phyloP scores from a whole-genome alignment of 2,888 invertebrate species.

The Cabera pusaria region DNA sequence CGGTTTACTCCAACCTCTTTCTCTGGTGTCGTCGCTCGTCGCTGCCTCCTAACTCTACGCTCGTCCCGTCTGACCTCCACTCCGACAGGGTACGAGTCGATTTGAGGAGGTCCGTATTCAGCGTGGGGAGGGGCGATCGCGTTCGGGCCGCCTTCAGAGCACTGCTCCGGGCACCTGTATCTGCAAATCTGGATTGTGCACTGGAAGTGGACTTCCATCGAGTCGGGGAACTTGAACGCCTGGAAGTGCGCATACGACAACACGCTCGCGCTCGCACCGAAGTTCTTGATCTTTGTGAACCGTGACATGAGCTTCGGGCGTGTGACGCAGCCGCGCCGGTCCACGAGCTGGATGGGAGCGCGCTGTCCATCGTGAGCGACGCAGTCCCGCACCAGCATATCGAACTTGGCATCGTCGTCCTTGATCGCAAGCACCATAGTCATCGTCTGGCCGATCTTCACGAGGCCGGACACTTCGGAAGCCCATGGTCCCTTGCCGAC shows the following conservation, averaged over 20 bases:
- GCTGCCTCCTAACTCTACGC: conserved; percentile 86
- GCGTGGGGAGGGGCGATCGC: conserved; percentile 81
- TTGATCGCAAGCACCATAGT: conserved; percentile 98
- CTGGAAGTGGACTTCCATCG: conserved; percentile 98
- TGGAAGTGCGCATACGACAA: conserved; percentile 96
- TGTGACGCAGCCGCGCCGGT: conserved; percentile 96
- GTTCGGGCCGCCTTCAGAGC: conserved; percentile 85
- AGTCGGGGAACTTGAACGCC: conserved; percentile 97
- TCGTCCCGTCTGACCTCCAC: conserved; percentile 89
- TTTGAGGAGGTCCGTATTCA: conserved; percentile 89
- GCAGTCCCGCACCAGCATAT: conserved; percentile 97
- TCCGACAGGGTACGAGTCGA: conserved; percentile 79
- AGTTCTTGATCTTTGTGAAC: conserved; percentile 97
- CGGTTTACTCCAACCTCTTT: conserved; percentile 95
- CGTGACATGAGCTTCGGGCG: conserved; percentile 96
- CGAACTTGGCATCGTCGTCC: conserved; percentile 97
- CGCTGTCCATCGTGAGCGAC: conserved; percentile 97
- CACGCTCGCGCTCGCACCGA: conserved; percentile 96
- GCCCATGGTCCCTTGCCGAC: conserved; percentile 98
- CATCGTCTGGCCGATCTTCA: conserved; percentile 98
- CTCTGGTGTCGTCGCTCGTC: conserved; percentile 85
- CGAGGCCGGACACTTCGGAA: conserved; percentile 95
- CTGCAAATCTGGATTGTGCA: conserved; percentile 97
- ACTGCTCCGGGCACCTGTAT: conserved; percentile 96
- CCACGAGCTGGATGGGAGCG: conserved; percentile 96